phyloP scores from a whole-genome alignment of 2,888 invertebrate genomes.

The Ischnus inquisitorius region DNA sequence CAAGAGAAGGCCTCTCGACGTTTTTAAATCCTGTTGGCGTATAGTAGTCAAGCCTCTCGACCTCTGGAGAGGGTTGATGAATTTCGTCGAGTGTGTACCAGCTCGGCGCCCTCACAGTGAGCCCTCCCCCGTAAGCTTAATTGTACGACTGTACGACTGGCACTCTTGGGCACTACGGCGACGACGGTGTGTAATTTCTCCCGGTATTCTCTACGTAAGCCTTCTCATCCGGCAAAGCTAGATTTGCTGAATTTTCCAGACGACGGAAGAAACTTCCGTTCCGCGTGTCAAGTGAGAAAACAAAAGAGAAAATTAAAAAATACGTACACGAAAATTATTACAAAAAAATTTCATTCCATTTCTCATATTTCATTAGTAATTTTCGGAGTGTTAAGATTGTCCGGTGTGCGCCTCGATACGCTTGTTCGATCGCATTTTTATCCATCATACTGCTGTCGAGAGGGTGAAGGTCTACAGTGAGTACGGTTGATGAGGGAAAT shows the following conservation, averaged over 20 bases:
- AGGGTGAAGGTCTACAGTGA: no score
- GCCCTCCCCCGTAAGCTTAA: conserved; percentile 48
- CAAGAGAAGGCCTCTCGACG: conserved; percentile 43
- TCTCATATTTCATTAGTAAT: no score
- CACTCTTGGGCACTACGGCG: conserved; percentile 41
- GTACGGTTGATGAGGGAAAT: no score
- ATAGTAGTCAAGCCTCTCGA: conserved; percentile 48
- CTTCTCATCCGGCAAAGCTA: conserved; percentile 38
- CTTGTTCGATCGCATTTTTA: no score
- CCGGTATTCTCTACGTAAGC: conserved; percentile 42
- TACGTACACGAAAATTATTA: neutral
- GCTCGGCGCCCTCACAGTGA: conserved; percentile 32
- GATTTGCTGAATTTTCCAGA: conserved; percentile 37
- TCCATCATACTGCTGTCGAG: no score
- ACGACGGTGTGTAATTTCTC: conserved; percentile 60
- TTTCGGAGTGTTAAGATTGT: no score
- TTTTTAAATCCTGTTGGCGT: conserved; percentile 52
- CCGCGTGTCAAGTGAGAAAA: neutral
- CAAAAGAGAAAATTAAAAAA: neutral
- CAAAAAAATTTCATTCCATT: no score
- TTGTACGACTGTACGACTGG: conserved; percentile 59
- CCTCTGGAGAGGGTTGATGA: conserved; percentile 60
- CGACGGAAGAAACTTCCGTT: conserved; percentile 43
- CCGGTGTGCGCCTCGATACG: no score
- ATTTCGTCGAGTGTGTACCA: conserved; percentile 56